Percentiles rank a stretch among this genome's conserved stretches.
phyloP scores from a whole-genome alignment of 1,140 invertebrate genomes.

The Halesus radiatus region DNA sequence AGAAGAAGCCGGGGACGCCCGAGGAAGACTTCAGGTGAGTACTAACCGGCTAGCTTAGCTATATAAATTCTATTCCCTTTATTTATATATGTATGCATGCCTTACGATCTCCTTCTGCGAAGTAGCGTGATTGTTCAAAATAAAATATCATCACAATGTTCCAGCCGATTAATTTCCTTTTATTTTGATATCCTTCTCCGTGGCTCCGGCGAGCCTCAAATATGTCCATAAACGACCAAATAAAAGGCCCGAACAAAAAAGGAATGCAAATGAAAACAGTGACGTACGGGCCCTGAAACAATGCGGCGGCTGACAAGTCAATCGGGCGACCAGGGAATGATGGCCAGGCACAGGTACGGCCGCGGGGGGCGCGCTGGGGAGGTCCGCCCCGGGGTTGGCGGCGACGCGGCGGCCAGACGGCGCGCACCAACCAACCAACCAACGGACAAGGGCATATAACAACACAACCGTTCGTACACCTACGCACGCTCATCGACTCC shows the following conservation, averaged over 20 bases:
- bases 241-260: not conserved
- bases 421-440: not conserved
- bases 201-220: no score
- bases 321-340: not conserved
- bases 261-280: not conserved
- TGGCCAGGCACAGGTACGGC: not conserved
- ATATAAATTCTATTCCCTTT: no score
- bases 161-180: no score
- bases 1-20: no score
- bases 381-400: not conserved
- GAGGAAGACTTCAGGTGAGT: no score
- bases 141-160: no score
- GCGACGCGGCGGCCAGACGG: not conserved
- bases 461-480: not conserved
- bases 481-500: not conserved
- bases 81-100: no score
- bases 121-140: no score
- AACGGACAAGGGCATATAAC: no score
- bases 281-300: not conserved
- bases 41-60: no score
- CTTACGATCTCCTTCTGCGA: no score
- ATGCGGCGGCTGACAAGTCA: constrained; percentile 22
- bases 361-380: constrained; percentile 6
- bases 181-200: no score
- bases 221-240: not conserved